Percentiles rank a stretch among this genome's conserved stretches.
phyloP scores from a whole-genome alignment of 37 sponge, comb jelly and placozoan genomes.

The Spongia lamella region DNA sequence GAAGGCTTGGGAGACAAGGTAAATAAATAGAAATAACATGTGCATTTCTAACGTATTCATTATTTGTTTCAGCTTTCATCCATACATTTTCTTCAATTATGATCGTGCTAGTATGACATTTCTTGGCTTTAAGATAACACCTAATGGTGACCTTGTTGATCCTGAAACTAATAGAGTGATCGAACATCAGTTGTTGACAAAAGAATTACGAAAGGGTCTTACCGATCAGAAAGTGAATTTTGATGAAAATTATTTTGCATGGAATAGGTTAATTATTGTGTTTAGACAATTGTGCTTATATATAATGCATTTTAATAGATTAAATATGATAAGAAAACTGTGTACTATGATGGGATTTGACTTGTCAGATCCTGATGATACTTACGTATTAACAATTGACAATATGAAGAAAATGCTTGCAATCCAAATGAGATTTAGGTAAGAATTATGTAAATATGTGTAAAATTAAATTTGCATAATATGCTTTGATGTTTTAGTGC shows the following conservation, averaged over 20 bases:
- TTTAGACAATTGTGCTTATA: no score
- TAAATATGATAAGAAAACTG: slow-evolving; percentile 41
- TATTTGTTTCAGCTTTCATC: slow-evolving; percentile 69
- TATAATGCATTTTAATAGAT: no score
- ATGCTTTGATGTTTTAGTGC: no score
- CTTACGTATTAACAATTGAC: slow-evolving; percentile 38
- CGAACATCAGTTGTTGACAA: slow-evolving; percentile 29
- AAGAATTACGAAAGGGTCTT: slow-evolving; percentile 31
- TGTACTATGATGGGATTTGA: slow-evolving; percentile 40
- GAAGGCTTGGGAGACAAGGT: slow-evolving; percentile 66
- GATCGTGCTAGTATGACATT: slow-evolving; percentile 80
- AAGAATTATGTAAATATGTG: not conserved
- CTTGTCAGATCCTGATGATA: slow-evolving; percentile 2
- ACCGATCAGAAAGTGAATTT: slow-evolving; percentile 30
- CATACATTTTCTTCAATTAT: slow-evolving; percentile 94
- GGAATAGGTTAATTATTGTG: slow-evolving; percentile 1
- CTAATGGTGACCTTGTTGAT: slow-evolving; percentile 45
- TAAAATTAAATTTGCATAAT: no score
- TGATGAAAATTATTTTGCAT: slow-evolving; percentile 37
- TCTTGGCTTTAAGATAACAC: slow-evolving; percentile 71
- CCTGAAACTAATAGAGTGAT: slow-evolving; percentile 6
- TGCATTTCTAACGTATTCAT: not conserved
- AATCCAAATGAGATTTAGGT: slow-evolving; percentile 56
- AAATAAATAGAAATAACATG: not conserved
- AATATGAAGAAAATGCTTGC: slow-evolving; percentile 45